These are phyloP conservation scores for Colletes latitarsis DNA, from an alignment of 1,140 invertebrate species.

Conservation along the genomic window DNA sequence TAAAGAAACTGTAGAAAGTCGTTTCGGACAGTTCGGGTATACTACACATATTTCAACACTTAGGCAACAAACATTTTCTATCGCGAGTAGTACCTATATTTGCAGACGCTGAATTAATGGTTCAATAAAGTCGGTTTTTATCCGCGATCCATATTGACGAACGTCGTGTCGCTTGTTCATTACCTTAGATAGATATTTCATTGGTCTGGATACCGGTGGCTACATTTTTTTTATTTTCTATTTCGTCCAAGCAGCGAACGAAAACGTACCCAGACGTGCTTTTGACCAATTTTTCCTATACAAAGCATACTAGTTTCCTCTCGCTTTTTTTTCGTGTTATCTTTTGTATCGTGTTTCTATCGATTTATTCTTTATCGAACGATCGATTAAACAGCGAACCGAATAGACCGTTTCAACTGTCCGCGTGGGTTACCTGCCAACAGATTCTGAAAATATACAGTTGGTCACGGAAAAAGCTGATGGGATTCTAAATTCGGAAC, in stretches of 20 bases:
- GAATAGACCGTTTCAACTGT: neutral
- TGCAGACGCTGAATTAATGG: neutral
- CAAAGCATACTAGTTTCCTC: neutral
- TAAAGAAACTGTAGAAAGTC: no score
- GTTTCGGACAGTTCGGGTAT: no score
- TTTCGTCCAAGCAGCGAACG: neutral
- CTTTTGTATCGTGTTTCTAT: neutral
- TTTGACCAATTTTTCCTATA: neutral
- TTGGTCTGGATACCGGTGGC: constrained; percentile 3
- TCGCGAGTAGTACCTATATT: no score
- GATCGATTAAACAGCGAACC: neutral
- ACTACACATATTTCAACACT: neutral
- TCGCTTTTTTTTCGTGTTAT: neutral
- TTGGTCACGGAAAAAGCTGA: no score
- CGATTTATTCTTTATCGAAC: constrained; percentile 1
- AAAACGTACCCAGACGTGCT: neutral
- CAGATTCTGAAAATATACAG: no score
- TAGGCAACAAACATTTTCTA: no score
- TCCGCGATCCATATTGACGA: neutral
- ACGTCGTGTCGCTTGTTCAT: neutral
- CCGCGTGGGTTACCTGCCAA: no score
- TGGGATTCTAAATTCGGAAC: no score
- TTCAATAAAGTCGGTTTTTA: neutral
- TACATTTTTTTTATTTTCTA: neutral
- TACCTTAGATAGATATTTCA: constrained; percentile 22